Conservation (phyloP, 2,888 invertebrate genomes). For the Ormyrus thymus region DNA sequence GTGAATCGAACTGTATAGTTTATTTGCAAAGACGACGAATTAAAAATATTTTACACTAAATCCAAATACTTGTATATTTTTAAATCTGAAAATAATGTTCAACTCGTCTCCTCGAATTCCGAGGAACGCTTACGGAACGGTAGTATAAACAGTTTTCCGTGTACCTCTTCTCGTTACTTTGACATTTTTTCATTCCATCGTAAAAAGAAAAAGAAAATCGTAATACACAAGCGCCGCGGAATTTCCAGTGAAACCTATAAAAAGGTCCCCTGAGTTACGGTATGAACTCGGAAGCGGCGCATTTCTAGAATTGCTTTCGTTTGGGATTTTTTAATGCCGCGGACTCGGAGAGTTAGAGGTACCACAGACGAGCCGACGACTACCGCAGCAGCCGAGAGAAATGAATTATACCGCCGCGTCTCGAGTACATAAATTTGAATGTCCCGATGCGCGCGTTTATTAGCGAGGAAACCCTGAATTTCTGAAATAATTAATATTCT, state of each 20-base stretch:
- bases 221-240: constrained; percentile 13
- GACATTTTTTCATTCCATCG: constrained; percentile 32
- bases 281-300: constrained; percentile 52
- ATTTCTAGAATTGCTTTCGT: constrained; percentile 47
- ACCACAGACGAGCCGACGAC: constrained; percentile 20
- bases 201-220: constrained; percentile 40
- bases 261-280: constrained; percentile 46
- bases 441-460: constrained; percentile 37
- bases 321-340: constrained; percentile 39
- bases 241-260: constrained; percentile 51
- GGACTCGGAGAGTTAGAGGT: constrained; percentile 6
- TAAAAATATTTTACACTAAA: too few species aligned
- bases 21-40: too few species aligned
- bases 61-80: too few species aligned
- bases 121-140: neutral
- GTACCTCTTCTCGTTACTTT: constrained; percentile 25
- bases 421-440: constrained; percentile 44
- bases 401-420: constrained; percentile 41
- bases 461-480: constrained; percentile 1
- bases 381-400: constrained; percentile 12
- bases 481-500: constrained; percentile 33
- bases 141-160: neutral
- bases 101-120: too few species aligned
- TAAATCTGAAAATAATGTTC: too few species aligned
- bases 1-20: too few species aligned